Evolutionary conservation across 2,113 vertebrate genomes (phyloP).

Genomic region (Drymodes brunneopygia): DNA sequence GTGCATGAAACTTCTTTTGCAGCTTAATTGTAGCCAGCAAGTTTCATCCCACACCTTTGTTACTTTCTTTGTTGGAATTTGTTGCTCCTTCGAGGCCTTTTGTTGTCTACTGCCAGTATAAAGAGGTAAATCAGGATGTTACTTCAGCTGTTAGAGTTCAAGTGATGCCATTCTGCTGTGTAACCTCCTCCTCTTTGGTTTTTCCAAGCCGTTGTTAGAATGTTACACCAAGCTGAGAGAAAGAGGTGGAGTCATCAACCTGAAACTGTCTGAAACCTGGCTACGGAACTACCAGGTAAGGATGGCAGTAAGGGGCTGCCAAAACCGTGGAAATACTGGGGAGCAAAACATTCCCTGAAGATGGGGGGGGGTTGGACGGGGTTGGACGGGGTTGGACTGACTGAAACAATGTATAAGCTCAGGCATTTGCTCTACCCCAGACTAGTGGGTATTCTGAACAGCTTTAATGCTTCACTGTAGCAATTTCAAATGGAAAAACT

Average conservation of each 20-base stretch:
- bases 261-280: constrained; percentile 92
- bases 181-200: neutral
- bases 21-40: constrained; percentile 93
- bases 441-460: neutral
- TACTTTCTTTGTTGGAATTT: constrained; percentile 85
- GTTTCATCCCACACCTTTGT: constrained; percentile 84
- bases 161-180: neutral
- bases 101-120: constrained; percentile 92
- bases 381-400: neutral
- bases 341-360: neutral
- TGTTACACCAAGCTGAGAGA: constrained; percentile 94
- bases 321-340: neutral
- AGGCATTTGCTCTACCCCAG: neutral
- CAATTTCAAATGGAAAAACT: neutral
- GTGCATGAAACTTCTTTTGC: constrained; percentile 13
- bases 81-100: constrained; percentile 94
- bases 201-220: constrained; percentile 85
- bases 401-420: neutral
- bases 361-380: fast-evolving
- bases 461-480: neutral
- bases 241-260: constrained; percentile 84
- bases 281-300: constrained; percentile 94
- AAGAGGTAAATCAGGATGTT: constrained; percentile 81
- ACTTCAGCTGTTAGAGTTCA: neutral
- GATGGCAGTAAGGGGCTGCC: neutral